phyloP scores from a whole-genome alignment of 2,888 invertebrate species.

The Troides oblongomaculatus region DNA sequence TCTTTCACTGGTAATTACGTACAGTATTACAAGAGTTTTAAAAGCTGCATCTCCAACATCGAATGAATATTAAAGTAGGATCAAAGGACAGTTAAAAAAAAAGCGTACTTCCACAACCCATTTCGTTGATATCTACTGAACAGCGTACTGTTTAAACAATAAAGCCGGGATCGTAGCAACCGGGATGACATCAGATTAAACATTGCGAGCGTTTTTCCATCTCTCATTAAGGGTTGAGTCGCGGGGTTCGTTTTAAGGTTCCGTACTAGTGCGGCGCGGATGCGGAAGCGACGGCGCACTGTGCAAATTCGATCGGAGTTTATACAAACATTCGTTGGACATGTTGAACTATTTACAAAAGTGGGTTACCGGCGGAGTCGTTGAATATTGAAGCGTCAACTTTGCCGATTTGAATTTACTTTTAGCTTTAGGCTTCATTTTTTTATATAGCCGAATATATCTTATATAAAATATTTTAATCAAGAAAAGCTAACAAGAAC shows the following conservation, averaged over 20 bases:
- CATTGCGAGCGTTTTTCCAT: constrained; percentile 64
- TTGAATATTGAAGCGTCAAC: background rate
- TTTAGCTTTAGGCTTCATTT: background rate
- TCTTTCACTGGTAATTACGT: background rate
- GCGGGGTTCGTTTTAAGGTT: constrained; percentile 32
- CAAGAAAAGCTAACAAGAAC: no score
- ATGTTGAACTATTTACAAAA: constrained; percentile 4
- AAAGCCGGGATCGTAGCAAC: constrained; percentile 59
- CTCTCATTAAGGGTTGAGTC: constrained; percentile 53
- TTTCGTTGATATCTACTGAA: constrained; percentile 29
- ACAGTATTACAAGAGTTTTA: background rate
- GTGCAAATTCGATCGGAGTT: constrained; percentile 7
- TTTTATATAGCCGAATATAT: background rate
- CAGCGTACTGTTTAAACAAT: constrained; percentile 57
- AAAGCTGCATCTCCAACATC: constrained; percentile 5
- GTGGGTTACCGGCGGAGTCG: background rate
- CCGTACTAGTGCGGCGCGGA: background rate
- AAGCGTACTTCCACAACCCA: constrained; percentile 23
- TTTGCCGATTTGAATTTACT: background rate
- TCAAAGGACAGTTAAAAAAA: constrained; percentile 15
- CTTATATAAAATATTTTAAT: background rate
- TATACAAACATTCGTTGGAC: background rate
- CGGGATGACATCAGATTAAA: constrained; percentile 70
- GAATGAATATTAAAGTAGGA: constrained; percentile 19
- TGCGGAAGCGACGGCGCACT: background rate